Evolutionary conservation across 2,888 invertebrate genomes (phyloP).

Genomic region (Drosophila histrio): DNA sequence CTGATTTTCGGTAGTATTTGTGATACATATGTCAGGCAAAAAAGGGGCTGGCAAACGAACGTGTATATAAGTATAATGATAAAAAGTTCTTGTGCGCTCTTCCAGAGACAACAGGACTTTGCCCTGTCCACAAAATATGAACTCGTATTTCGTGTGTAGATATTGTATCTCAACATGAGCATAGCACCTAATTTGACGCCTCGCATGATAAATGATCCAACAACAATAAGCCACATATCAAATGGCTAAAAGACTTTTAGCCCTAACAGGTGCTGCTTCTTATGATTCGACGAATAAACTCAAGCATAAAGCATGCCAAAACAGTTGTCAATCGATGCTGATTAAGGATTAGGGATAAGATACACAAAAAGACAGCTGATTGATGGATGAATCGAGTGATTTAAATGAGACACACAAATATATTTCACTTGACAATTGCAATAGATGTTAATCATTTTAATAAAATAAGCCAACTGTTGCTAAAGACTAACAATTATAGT

Average conservation of each 20-base stretch:
- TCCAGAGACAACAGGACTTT: conserved; percentile 37
- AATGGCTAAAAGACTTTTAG: conserved; percentile 35
- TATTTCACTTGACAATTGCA: neutral
- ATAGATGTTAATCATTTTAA: neutral
- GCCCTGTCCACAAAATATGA: conserved; percentile 12
- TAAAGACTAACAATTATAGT: neutral
- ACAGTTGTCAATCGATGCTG: conserved; percentile 4
- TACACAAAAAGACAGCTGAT: neutral
- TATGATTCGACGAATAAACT: neutral
- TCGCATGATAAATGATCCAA: conserved; percentile 54
- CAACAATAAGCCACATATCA: conserved; percentile 39
- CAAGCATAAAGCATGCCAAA: neutral
- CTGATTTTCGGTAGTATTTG: conserved; percentile 13
- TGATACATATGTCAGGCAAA: conserved; percentile 25
- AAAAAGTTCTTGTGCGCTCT: conserved; percentile 7
- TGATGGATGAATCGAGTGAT: neutral
- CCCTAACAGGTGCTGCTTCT: conserved; percentile 47
- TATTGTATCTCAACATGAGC: conserved; percentile 53
- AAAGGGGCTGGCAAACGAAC: conserved; percentile 9
- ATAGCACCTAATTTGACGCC: conserved; percentile 59
- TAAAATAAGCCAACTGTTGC: neutral
- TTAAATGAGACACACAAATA: neutral
- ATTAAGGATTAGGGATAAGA: conserved; percentile 16
- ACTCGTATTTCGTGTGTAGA: conserved; percentile 27
- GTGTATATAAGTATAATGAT: conserved; percentile 5